Base-by-base conservation (phyloP, 92 coral and sea anemone genomes). In the Diadumene lineata region DNA sequence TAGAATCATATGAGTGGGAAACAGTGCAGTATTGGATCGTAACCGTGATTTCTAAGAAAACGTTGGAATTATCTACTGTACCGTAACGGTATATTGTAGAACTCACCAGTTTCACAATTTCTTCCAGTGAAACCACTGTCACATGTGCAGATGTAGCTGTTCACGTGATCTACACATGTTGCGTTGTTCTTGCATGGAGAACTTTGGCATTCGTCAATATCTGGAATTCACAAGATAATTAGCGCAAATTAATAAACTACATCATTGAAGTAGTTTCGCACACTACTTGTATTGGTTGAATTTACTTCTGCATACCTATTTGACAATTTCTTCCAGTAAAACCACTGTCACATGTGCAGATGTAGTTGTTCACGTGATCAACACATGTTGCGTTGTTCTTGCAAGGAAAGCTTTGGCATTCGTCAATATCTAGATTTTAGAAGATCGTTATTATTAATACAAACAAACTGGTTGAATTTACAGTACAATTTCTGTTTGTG, bases 301-400 rank as follows among this genome's bases (percentile, higher is more conserved):
- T n/a, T n/a, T n/a, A n/a, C n/a, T n/a, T n/a, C n/a, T n/a, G n/a
- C n/a, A n/a, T 53, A 86, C 91, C 91, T 34, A 68, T 61, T 33
- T 83, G 76, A 55, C 91, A 86, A 43, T 72, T 73, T 44, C 46
- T 44, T 61, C 92, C 92, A 0, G 53, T 61, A 31, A 82, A 87
- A n/a, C 78, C 75, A 43, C 69, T 32, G 1, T 44, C 57, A 48
- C 92, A 87, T 17, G 65, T 34, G 34, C 92, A 87, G 68, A 77
- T 73, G 64, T 78, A 87, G 71, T 76, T 75, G 79, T 57, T 79
- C 50, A 78, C 77, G 64, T 61, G 70, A 44, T 87, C 85, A 46
- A 18, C 69, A 66, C 92, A 87, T 21, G 78, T 82, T 30, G 85
- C 92, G 1, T 79, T 82, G 78, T 86, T 86, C 43, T 69, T 73